These are phyloP conservation scores for Ditylenchus weischeri DNA, from an alignment of 2,888 invertebrate species.

Conservation along the genomic window DNA sequence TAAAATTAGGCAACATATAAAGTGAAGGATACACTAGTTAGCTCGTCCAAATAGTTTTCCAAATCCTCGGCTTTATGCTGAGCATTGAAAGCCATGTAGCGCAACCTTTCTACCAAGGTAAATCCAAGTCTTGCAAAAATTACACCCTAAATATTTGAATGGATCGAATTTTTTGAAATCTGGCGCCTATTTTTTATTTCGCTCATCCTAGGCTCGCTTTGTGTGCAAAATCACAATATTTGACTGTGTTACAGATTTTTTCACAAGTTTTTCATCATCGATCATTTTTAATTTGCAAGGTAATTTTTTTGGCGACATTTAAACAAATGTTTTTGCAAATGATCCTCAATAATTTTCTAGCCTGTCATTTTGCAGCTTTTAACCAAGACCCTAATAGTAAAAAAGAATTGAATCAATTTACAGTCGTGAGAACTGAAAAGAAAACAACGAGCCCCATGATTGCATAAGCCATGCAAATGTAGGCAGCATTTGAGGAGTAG, in stretches of 20 bases:
- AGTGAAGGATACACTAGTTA: not conserved
- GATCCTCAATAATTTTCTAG: too few species aligned
- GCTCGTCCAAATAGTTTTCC: not conserved
- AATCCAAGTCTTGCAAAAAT: not conserved
- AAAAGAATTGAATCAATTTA: not conserved
- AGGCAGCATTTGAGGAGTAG: slow-evolving; percentile 12
- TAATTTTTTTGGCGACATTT: too few species aligned
- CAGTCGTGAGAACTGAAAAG: slow-evolving; percentile 14
- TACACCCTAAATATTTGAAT: slow-evolving; percentile 6
- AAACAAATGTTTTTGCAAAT: too few species aligned
- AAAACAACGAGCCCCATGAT: slow-evolving; percentile 20
- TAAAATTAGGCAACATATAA: not conserved
- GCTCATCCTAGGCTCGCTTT: not conserved
- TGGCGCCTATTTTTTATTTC: not conserved
- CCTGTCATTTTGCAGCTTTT: too few species aligned
- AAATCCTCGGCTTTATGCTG: not conserved
- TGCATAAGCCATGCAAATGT: slow-evolving; percentile 20
- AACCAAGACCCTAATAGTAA: too few species aligned
- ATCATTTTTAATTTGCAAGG: too few species aligned
- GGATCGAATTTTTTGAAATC: not conserved
- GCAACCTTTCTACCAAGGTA: slow-evolving; percentile 2
- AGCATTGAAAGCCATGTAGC: slow-evolving; percentile 1
- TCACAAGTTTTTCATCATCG: too few species aligned
- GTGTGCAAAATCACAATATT: too few species aligned
- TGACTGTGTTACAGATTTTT: too few species aligned